Conservation (phyloP, 2,113 vertebrate species). For the Serinus canaria region DNA sequence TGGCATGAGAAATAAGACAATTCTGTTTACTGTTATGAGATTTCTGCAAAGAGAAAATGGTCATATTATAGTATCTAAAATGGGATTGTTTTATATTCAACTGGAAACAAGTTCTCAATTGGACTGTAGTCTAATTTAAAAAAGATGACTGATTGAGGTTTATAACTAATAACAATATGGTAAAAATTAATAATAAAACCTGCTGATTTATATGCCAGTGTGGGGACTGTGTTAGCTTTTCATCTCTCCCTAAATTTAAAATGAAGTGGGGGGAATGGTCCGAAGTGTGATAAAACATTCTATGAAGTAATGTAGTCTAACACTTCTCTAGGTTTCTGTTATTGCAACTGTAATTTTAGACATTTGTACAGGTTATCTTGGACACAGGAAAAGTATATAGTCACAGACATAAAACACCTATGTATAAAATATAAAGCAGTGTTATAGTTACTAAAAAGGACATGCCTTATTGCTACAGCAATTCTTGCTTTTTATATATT, state of each 20-base stretch:
- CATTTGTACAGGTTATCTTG: constrained; percentile 70
- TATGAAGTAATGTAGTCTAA: constrained; percentile 65
- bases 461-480: constrained; percentile 73
- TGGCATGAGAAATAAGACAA: background rate
- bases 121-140: background rate
- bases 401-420: constrained; percentile 69
- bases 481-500: constrained; percentile 69
- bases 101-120: background rate
- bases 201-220: background rate
- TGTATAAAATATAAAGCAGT: constrained; percentile 72
- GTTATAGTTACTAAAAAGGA: constrained; percentile 78
- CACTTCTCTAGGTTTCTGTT: constrained; percentile 66
- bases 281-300: constrained; percentile 25
- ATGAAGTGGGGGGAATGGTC: background rate
- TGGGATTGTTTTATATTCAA: background rate
- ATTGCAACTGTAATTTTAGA: constrained; percentile 72
- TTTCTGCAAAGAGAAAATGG: background rate
- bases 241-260: constrained; percentile 32
- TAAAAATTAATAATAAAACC: background rate
- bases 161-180: background rate
- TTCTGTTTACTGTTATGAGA: background rate
- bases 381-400: constrained; percentile 71
- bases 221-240: background rate
- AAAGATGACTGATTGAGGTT: background rate
- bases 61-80: background rate